Conservation (phyloP, 2,113 vertebrate genomes). For the Caloenas nicobarica region DNA sequence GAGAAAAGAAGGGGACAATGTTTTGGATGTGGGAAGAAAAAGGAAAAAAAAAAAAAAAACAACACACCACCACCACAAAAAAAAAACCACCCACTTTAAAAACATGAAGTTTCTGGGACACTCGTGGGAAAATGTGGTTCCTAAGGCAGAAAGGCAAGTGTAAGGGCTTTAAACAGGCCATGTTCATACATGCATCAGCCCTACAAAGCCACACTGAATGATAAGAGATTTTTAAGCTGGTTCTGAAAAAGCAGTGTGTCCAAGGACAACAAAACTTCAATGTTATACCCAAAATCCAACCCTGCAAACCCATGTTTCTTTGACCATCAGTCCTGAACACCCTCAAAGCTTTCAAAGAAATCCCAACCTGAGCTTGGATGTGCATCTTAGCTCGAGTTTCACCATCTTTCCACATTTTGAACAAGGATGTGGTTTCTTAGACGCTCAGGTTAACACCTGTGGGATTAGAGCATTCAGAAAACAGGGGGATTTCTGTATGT, state of each 20-base stretch:
- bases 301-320: not conserved
- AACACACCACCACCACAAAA: no score
- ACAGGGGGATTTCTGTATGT: not conserved
- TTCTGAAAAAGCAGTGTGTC: not conserved
- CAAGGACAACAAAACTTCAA: not conserved
- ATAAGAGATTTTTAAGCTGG: not conserved
- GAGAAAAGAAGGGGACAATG: not conserved
- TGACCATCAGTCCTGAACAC: not conserved
- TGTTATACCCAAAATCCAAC: not conserved
- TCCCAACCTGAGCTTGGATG: not conserved
- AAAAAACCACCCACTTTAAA: not conserved
- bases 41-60: not conserved
- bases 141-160: no score
- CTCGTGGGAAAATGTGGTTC: no score
- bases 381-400: not conserved
- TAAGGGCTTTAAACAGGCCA: not conserved
- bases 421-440: not conserved
- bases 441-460: not conserved
- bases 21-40: not conserved
- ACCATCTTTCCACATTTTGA: not conserved
- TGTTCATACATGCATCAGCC: not conserved
- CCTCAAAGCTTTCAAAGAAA: not conserved
- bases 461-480: not conserved
- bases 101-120: not conserved
- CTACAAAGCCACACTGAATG: not conserved